Evolutionary conservation across 2,888 invertebrate species (phyloP).

Genomic region (Diadegma fenestrale): DNA sequence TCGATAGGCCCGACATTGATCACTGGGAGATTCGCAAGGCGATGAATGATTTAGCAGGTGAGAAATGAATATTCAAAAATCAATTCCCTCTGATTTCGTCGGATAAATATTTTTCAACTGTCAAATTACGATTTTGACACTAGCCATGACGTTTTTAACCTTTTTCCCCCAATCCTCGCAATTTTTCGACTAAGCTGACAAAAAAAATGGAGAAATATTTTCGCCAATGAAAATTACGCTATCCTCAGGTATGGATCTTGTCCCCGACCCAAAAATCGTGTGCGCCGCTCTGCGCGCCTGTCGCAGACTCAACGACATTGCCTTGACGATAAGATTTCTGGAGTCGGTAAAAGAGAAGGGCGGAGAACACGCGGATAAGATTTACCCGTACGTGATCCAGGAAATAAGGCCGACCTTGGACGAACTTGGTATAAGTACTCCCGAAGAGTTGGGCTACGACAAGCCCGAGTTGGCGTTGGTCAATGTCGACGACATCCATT

Average conservation of each 20-base stretch:
- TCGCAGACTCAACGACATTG: constrained; percentile 96
- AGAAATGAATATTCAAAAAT: constrained; percentile 44
- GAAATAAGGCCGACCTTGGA: constrained; percentile 96
- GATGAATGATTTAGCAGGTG: constrained; percentile 91
- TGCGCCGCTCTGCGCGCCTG: constrained; percentile 95
- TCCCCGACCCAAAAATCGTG: constrained; percentile 96
- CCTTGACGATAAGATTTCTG: constrained; percentile 96
- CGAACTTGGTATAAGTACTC: constrained; percentile 97
- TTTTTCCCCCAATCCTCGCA: background rate
- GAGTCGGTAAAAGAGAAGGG: constrained; percentile 97
- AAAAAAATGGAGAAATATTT: background rate
- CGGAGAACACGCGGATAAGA: constrained; percentile 89
- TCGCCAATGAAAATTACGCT: background rate
- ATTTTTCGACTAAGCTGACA: background rate
- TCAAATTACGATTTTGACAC: constrained; percentile 5
- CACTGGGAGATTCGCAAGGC: constrained; percentile 97
- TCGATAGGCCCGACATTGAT: constrained; percentile 95
- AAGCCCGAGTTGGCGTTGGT: constrained; percentile 96
- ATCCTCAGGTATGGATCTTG: constrained; percentile 92
- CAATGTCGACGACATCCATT: constrained; percentile 89
- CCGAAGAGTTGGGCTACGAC: constrained; percentile 98
- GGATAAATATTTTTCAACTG: background rate
- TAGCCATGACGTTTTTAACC: background rate
- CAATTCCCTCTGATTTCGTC: background rate
- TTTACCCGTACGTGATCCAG: constrained; percentile 95